Percentiles rank a stretch among this genome's conserved stretches.
phyloP scores from a whole-genome alignment of 2,888 invertebrate species.

The Sympetrum striolatum region DNA sequence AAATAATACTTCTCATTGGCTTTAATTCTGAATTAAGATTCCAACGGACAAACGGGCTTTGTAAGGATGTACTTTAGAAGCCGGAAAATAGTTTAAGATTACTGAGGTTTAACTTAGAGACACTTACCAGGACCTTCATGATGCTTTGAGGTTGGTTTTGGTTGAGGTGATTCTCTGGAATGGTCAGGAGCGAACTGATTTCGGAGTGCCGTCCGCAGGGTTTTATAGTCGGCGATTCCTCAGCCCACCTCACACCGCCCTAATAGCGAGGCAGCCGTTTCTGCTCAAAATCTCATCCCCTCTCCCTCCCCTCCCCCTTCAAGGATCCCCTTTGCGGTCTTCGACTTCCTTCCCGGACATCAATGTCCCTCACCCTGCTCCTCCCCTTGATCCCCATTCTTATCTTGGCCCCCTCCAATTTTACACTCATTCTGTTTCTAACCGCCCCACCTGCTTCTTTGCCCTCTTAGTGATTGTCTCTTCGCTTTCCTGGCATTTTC shows the following conservation, averaged over 20 bases:
- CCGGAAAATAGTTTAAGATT: too few species aligned
- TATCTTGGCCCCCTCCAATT: neutral
- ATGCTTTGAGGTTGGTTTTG: neutral
- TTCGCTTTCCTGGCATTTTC: too few species aligned
- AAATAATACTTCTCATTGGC: too few species aligned
- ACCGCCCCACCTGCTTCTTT: too few species aligned
- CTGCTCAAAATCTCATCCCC: neutral
- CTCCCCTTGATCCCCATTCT: neutral
- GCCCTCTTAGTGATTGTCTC: too few species aligned
- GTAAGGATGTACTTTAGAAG: too few species aligned
- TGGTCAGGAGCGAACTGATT: constrained; percentile 9
- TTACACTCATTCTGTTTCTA: too few species aligned
- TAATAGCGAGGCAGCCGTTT: neutral
- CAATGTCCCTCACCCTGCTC: neutral
- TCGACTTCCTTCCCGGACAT: neutral
- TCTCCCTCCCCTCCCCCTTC: neutral
- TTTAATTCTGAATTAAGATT: too few species aligned
- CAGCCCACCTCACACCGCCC: neutral
- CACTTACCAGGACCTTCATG: constrained; percentile 33
- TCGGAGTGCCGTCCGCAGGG: neutral
- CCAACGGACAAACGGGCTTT: too few species aligned
- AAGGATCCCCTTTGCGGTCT: neutral
- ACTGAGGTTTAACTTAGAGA: too few species aligned
- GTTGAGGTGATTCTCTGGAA: neutral
- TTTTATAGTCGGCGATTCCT: neutral